These are phyloP conservation scores for Bubo bubo DNA, from an alignment of 2,113 vertebrate genomes.

Conservation along the genomic window DNA sequence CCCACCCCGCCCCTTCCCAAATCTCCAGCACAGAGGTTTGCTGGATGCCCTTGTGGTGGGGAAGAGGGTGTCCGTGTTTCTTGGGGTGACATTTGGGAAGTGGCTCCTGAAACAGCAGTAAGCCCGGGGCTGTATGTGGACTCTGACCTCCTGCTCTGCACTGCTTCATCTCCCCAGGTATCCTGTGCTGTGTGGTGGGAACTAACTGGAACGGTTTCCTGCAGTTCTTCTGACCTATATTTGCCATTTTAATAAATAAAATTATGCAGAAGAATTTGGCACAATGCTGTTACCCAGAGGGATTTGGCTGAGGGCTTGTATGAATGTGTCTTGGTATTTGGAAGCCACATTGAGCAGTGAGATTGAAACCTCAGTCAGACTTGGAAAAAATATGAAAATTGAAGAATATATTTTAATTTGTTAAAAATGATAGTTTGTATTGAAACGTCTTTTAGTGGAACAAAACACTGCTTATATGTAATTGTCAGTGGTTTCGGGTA, in stretches of 20 bases:
- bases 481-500: neutral
- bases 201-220: neutral
- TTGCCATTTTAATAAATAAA: neutral
- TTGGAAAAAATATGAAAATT: neutral
- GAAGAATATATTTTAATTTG: neutral
- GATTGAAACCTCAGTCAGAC: neutral
- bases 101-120: neutral
- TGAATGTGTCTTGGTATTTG: neutral
- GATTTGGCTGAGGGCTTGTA: neutral
- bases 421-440: neutral
- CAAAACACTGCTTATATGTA: neutral
- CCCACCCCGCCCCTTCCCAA: neutral
- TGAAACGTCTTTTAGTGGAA: neutral
- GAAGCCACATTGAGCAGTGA: neutral
- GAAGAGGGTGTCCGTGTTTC: fast-evolving
- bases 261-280: neutral
- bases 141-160: neutral
- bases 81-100: neutral
- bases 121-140: neutral
- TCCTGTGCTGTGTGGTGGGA: neutral
- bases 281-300: neutral
- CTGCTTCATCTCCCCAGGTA: fast-evolving
- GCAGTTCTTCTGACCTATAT: neutral
- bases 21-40: neutral
- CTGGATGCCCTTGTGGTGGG: neutral